Percentiles rank a stretch among this genome's conserved stretches.
phyloP scores from a whole-genome alignment of 2,113 vertebrate species.

The Boleophthalmus pectinirostris region DNA sequence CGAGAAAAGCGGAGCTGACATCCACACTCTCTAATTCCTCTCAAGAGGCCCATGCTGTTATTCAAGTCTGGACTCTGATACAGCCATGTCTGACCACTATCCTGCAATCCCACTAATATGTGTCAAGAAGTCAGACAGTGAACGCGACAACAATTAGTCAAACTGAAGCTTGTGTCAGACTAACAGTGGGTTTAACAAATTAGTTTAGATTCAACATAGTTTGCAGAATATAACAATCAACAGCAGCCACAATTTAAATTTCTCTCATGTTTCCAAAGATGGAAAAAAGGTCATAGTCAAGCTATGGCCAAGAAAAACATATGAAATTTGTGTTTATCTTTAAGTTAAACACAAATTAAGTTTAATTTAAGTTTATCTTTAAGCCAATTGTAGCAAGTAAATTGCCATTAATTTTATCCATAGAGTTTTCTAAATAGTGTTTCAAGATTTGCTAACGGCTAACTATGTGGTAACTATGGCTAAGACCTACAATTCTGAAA shows the following conservation, averaged over 20 bases:
- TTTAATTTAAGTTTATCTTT: not conserved
- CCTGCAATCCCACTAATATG: slow-evolving; percentile 29
- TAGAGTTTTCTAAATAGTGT: not conserved
- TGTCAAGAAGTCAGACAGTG: slow-evolving; percentile 32
- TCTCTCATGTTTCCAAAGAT: too few relatives aligned
- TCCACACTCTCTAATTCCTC: slow-evolving; percentile 33
- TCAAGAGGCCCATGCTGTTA: slow-evolving; percentile 25
- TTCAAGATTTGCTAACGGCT: not conserved
- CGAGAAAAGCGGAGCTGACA: slow-evolving; percentile 33
- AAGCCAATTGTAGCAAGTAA: too few relatives aligned
- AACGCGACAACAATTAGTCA: slow-evolving; percentile 10
- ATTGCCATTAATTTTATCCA: too few relatives aligned
- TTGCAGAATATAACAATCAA: not conserved
- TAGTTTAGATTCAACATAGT: not conserved
- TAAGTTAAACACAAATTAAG: too few relatives aligned
- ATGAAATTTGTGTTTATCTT: too few relatives aligned
- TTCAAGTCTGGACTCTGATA: slow-evolving; percentile 39
- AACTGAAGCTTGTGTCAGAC: slow-evolving; percentile 15
- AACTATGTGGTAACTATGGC: not conserved
- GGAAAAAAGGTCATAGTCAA: too few relatives aligned
- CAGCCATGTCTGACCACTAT: slow-evolving; percentile 41
- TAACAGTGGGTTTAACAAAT: slow-evolving; percentile 3
- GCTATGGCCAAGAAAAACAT: not conserved
- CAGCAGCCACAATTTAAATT: not conserved
- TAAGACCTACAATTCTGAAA: not conserved